phyloP scores from a whole-genome alignment of 2,113 vertebrate species.

The Anolis sagrei region DNA sequence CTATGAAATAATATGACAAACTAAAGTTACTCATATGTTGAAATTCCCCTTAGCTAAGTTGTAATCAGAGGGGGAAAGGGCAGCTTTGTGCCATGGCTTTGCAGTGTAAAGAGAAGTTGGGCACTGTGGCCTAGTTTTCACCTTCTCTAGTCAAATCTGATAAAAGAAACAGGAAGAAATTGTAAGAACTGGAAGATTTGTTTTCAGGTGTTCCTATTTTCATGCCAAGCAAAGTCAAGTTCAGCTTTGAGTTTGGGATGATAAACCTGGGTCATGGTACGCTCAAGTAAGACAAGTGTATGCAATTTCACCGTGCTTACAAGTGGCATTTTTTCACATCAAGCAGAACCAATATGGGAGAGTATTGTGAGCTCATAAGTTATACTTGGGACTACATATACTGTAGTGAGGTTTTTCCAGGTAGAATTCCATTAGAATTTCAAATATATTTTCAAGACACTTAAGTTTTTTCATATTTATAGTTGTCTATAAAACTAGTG shows the following conservation, averaged over 20 bases:
- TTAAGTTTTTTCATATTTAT: too few species aligned
- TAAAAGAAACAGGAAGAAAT: conserved; percentile 30
- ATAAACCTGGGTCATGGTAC: conserved; percentile 21
- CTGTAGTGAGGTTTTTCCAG: conserved; percentile 17
- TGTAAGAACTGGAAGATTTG: conserved; percentile 26
- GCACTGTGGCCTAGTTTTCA: not conserved
- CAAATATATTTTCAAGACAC: not conserved
- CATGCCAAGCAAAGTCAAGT: conserved; percentile 37
- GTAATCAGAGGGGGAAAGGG: not conserved
- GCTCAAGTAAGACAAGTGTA: conserved; percentile 11
- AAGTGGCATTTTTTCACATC: conserved; percentile 1
- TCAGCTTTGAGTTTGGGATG: conserved; percentile 27
- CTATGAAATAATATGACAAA: not conserved
- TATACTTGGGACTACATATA: conserved; percentile 23
- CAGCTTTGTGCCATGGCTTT: not conserved
- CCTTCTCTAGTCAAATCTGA: not conserved
- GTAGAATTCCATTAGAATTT: conserved; percentile 37
- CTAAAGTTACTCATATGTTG: not conserved
- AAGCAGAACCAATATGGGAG: conserved; percentile 39
- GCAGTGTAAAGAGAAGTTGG: too few species aligned
- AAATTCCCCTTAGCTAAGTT: not conserved
- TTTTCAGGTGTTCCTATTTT: conserved; percentile 36
- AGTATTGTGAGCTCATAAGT: conserved; percentile 43
- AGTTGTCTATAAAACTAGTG: not conserved
- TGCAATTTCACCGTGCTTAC: conserved; percentile 31